Evolutionary conservation across 2,888 invertebrate genomes (phyloP), one percentile per base, ranked within the genome.

Genomic region (Plagodis dolabraria): DNA sequence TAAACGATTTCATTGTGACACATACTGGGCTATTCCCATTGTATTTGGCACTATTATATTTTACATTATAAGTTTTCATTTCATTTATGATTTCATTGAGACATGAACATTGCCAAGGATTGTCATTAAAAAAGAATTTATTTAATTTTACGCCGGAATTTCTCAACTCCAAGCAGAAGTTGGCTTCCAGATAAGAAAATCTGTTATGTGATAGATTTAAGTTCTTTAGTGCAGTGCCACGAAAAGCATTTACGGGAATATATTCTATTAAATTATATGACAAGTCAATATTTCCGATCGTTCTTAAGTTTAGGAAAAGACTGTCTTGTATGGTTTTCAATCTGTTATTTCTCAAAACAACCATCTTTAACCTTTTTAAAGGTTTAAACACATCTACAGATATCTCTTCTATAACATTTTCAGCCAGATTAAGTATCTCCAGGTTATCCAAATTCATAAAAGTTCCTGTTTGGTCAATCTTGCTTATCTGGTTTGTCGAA

Each of bases 31-130:
- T 67, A 12, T 65, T 64, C 0, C 91, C 92, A 52, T 83, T 76
- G 47, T 82, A 87, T 59, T 80, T 80, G 0, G 56, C 60, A 47
- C 57, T 67, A 48, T 86, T 88, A 53, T 91, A 91, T 22, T 70
- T 68, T 34, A 91, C 78, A 7, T 72, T 69, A 9, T 77, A 72
- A 11, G 60, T 74, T 55, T 86, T 88, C 0, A 87, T 76, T 70
- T 91, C 90, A 47, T 76, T 79, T 1, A 90, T 42, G 22, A 88
- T 58, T 38, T 89, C 82, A 47, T 72, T 76, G 0, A 90, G 70
- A 67, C 91, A 91, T 0, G 84, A 75, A 64, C 92, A 92, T 55
- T 90, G 89, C 88, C 89, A 91, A 2, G 89, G 90, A 57, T 91
- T 92, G n/a, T 85, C 81, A 12, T 87, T 82, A 35, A 91, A 86